phyloP scores from a whole-genome alignment of 1,140 invertebrate genomes.

The Bombus balteatus region DNA sequence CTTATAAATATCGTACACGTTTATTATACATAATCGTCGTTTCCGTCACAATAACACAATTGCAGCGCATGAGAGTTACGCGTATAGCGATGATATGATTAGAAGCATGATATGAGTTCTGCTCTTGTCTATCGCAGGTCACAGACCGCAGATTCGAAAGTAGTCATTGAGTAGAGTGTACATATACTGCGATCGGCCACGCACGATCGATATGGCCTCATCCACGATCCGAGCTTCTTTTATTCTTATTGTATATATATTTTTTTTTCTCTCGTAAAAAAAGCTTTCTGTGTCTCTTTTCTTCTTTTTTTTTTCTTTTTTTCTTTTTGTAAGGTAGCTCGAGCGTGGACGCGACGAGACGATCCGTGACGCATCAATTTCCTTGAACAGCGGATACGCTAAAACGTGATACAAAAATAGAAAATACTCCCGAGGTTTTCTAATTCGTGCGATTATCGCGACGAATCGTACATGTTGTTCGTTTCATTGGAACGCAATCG shows the following conservation, averaged over 20 bases:
- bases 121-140: conserved; percentile 69
- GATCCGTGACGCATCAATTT: conserved; percentile 6
- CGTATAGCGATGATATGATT: conserved; percentile 73
- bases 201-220: not conserved
- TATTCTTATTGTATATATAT: not conserved
- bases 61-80: conserved; percentile 65
- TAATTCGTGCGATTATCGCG: not conserved
- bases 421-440: conserved; percentile 18
- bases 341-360: not conserved
- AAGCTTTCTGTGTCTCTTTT: not conserved
- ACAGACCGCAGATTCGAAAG: conserved; percentile 25
- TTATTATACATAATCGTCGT: conserved; percentile 69
- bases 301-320: not conserved
- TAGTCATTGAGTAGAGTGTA: not conserved
- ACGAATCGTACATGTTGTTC: not conserved
- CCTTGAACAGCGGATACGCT: conserved; percentile 6
- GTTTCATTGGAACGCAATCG: conserved; percentile 12
- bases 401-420: conserved; percentile 51
- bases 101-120: conserved; percentile 73
- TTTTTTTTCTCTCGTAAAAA: conserved; percentile 29
- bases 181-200: too few relatives aligned
- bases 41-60: conserved; percentile 62
- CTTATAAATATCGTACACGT: conserved; percentile 68
- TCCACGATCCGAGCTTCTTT: conserved; percentile 2
- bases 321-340: not conserved